These are phyloP conservation scores for Synanthedon formicaeformis DNA, from an alignment of 2,888 invertebrate species.

Conservation along the genomic window DNA sequence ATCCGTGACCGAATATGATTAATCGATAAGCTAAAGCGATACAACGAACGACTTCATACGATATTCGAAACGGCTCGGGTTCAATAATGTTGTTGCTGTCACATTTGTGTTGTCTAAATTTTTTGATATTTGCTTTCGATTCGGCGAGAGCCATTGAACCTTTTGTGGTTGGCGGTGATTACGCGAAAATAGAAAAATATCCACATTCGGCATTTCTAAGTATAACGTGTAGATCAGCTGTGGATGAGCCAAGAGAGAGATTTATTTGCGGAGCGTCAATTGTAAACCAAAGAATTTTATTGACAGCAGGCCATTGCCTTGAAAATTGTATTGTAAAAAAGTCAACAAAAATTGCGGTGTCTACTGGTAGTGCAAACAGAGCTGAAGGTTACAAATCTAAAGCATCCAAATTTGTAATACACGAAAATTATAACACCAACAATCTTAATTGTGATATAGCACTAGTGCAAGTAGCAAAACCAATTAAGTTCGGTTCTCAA, in stretches of 20 bases:
- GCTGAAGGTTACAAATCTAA: conserved; percentile 1
- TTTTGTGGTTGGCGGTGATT: conserved; percentile 12
- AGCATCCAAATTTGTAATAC: conserved; percentile 2
- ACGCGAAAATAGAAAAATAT: conserved; percentile 11
- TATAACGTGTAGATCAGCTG: not conserved
- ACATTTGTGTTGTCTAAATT: not conserved
- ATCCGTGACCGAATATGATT: conserved; percentile 2
- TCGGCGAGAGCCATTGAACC: conserved; percentile 6
- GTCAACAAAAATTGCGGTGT: not conserved
- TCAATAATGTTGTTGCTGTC: conserved; percentile 1
- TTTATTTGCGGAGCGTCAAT: conserved; percentile 24
- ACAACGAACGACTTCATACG: not conserved
- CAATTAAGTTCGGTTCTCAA: conserved; percentile 4
- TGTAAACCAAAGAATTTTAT: conserved; percentile 18
- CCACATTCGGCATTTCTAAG: conserved; percentile 18
- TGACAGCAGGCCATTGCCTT: conserved; percentile 29
- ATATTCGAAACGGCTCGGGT: not conserved
- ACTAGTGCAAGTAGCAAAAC: conserved; percentile 5
- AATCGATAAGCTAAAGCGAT: conserved; percentile 1
- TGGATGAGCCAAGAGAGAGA: not conserved
- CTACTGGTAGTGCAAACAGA: conserved; percentile 14
- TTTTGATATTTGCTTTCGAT: not conserved
- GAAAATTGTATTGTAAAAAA: conserved; percentile 4
- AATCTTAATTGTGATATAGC: conserved; percentile 12
- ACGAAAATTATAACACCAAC: conserved; percentile 6